Conservation (phyloP, 2,888 invertebrate genomes). For the Ormyrus labotus region DNA sequence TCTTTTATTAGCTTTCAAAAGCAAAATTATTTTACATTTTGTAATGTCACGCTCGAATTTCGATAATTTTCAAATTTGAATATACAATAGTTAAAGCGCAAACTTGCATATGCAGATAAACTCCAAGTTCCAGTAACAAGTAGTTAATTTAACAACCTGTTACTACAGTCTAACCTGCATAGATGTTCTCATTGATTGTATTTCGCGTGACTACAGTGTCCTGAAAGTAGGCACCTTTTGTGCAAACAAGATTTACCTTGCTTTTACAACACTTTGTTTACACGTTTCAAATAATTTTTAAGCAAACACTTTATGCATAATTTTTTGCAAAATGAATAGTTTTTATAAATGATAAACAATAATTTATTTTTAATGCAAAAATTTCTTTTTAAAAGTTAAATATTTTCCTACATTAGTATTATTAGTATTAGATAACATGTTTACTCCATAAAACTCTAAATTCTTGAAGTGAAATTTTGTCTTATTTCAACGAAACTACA, state of each 20-base stretch:
- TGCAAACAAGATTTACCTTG: neutral
- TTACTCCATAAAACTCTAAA: too few species aligned
- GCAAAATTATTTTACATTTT: neutral
- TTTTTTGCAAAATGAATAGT: too few species aligned
- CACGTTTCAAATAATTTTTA: neutral
- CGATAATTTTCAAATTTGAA: constrained; percentile 3
- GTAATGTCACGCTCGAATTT: neutral
- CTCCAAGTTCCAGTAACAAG: constrained; percentile 11
- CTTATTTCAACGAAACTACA: too few species aligned
- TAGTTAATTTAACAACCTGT: constrained; percentile 21
- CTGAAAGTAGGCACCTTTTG: neutral
- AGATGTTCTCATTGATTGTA: constrained; percentile 17
- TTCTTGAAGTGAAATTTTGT: too few species aligned
- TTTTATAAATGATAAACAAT: too few species aligned
- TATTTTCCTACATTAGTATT: too few species aligned
- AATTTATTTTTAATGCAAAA: too few species aligned
- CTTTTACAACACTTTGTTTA: neutral
- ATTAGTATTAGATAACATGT: too few species aligned
- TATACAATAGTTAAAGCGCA: constrained; percentile 2
- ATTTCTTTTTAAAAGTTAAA: too few species aligned
- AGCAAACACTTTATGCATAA: too few species aligned
- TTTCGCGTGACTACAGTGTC: constrained; percentile 18
- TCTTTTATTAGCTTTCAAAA: neutral
- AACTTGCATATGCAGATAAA: neutral
- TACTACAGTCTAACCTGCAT: constrained; percentile 26